Evolutionary conservation across 2,797 vertebrate species (phyloP).

Genomic region (Lates japonicus): DNA sequence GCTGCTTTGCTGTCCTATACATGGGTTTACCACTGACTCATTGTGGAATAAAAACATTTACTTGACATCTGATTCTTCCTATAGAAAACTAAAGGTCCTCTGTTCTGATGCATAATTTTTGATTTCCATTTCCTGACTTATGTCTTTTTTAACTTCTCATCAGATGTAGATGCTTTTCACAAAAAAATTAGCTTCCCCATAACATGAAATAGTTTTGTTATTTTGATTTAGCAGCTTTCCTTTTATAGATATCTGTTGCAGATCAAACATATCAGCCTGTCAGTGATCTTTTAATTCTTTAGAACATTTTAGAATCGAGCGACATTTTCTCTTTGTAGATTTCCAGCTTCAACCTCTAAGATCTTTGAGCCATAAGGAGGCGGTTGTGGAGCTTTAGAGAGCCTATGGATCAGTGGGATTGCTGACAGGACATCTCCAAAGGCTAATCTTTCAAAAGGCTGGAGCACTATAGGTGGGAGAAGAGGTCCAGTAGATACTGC

Average conservation of each 20-base stretch:
- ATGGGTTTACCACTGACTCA: slow-evolving; percentile 4
- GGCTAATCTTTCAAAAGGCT: slow-evolving; percentile 68
- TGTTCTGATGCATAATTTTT: not conserved
- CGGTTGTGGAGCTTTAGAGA: slow-evolving; percentile 44
- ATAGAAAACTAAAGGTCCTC: slow-evolving; percentile 2
- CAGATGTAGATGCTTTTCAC: slow-evolving; percentile 21
- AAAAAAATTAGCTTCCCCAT: slow-evolving; percentile 32
- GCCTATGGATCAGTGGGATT: slow-evolving; percentile 60
- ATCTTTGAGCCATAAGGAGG: slow-evolving; percentile 72
- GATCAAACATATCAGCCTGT: slow-evolving; percentile 56
- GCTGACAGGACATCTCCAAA: slow-evolving; percentile 29
- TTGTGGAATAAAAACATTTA: not conserved
- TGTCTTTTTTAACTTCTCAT: slow-evolving; percentile 38
- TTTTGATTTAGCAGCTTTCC: slow-evolving; percentile 45
- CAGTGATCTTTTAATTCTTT: slow-evolving; percentile 52
- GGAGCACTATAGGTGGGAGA: slow-evolving; percentile 48
- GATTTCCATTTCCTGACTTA: slow-evolving; percentile 40
- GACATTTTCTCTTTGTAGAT: slow-evolving; percentile 73
- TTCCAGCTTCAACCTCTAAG: slow-evolving; percentile 71
- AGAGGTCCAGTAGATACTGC: slow-evolving; percentile 54
- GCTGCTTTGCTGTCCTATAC: not conserved
- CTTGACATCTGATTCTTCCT: not conserved
- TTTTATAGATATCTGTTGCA: slow-evolving; percentile 55
- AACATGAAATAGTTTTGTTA: slow-evolving; percentile 50
- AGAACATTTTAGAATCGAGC: slow-evolving; percentile 56